These are phyloP conservation scores for Zosterops japonicus DNA, from an alignment of 2,113 vertebrate species.

Conservation along the genomic window DNA sequence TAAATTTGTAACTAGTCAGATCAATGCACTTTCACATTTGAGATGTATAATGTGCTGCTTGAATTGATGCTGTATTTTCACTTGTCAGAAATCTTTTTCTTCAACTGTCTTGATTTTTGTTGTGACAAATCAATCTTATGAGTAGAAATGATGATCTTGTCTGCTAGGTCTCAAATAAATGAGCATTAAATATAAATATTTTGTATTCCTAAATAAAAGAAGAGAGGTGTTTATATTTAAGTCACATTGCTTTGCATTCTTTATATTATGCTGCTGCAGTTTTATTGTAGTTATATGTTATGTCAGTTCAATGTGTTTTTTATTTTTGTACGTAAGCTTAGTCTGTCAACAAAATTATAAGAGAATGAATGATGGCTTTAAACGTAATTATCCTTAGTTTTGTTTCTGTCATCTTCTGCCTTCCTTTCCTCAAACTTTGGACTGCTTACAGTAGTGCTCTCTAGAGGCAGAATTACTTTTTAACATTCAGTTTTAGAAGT, in stretches of 20 bases:
- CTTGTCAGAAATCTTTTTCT: not conserved
- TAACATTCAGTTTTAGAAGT: conserved; percentile 16
- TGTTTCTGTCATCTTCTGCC: not conserved
- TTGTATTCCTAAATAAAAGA: not conserved
- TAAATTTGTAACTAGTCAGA: not conserved
- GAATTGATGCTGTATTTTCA: not conserved
- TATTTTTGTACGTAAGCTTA: not conserved
- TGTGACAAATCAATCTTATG: not conserved
- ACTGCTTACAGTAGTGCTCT: not conserved
- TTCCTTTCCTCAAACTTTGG: not conserved
- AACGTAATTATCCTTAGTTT: not conserved
- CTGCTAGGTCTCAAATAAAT: not conserved
- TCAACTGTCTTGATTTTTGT: not conserved
- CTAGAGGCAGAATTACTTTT: conserved; percentile 1
- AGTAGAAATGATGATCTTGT: not conserved
- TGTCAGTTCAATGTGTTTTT: not conserved
- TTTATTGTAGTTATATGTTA: not conserved
- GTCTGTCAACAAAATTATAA: not conserved
- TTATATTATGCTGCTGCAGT: not conserved
- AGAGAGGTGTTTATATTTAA: not conserved
- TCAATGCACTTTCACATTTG: not conserved
- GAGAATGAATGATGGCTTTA: not conserved
- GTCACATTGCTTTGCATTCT: rapidly evolving
- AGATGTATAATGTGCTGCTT: not conserved
- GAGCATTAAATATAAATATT: not conserved